Evolutionary conservation across 2,113 vertebrate species (phyloP), one percentile per base, ranked within the genome.

Genomic region (Acanthisitta chloris): DNA sequence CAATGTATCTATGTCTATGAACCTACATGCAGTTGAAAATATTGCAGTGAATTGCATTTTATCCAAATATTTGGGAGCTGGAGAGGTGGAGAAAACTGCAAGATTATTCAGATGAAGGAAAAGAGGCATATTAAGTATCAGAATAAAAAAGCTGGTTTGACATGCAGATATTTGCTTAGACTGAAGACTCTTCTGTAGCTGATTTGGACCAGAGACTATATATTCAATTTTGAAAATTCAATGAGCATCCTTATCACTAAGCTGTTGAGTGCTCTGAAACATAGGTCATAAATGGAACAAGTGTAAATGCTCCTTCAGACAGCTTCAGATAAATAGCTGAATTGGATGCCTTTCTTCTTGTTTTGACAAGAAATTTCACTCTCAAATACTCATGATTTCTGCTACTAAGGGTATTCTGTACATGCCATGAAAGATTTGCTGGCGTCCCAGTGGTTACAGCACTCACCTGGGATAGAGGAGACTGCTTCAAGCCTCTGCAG

Each of bases 281-380:
- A 85, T 5, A 23, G 42, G n/a, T 36, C 77, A 43, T 91, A 89
- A 86, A 91, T 43, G 73, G 77, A 89, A 49, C 69, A 85, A 78
- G 46, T 66, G 19, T 78, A 81, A 81, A 81, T 46, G 78, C 71
- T 87, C 46, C 38, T 66, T 66, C 45, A 85, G 70, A 57, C 55
- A 74, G 65, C 28, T 79, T 81, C 28, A 77, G 77, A 73, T 57
- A 77, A 81, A 93, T 12, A 71, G 73, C 29, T 62, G 59, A 81
- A 74, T 10, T 74, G 46, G 85, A 81, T 62, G 33, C 8, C 45
- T 87, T 24, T 40, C 20, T 70, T 79, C 66, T 79, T 72, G 66
- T 82, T 96, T 92, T 64, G 66, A 83, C 74, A 94, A 88, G 83
- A 88, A 82, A 80, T 90, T 86, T 80, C n/a, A 36, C 28, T 85